Evolutionary conservation across 2,888 invertebrate genomes (phyloP), one percentile per base, ranked within the genome.

Genomic region (Lasioglossum malachurum): DNA sequence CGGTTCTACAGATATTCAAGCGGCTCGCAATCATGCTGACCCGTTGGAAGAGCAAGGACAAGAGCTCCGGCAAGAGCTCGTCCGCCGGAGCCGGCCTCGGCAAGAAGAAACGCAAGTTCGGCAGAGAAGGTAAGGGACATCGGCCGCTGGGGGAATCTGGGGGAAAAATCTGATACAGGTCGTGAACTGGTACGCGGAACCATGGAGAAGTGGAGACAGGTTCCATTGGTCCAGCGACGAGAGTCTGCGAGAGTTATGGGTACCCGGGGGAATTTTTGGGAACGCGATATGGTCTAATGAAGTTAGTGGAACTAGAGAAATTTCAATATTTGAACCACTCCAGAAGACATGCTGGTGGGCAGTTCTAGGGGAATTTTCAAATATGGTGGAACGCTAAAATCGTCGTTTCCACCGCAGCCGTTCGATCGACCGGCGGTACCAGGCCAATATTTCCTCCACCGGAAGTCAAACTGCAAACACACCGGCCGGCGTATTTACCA

Each of bases 41-140:
- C 94, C 97, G 98, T 94, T 98, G 98, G 98, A 98, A 98, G 95
- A 98, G 97, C 95, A 98, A 98, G 96, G 98, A 98, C 95, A 98
- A 98, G 95, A 95, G 96, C 94, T 96, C 97, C 90, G 97, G 97
- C 94, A 97, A 97, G 95, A 96, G 96, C 88, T 96, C 96, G 74
- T 95, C 96, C 80, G 95, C 96, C 74, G 96, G 97, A 83, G 91
- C 93, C 75, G 93, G 92, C 80, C 93, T 92, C 76, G 97, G 97
- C 83, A 98, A 98, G 96, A 98, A 98, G 96, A 98, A 98, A 95
- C 96, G 98, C 92, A 98, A 98, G 93, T 96, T 96, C 96, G 98
- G 98, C 92, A 96, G 98, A 93, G 98, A 98, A 94, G 98, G 97
- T 95, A 93, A 94, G 93, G 23, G 19, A 7, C 16, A 67, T 60